A percentile compares a stretch with the other conserved stretches of the same genome.
Evolutionary conservation across 2,113 vertebrate genomes (phyloP).

Genomic region (Syrmaticus mikado): DNA sequence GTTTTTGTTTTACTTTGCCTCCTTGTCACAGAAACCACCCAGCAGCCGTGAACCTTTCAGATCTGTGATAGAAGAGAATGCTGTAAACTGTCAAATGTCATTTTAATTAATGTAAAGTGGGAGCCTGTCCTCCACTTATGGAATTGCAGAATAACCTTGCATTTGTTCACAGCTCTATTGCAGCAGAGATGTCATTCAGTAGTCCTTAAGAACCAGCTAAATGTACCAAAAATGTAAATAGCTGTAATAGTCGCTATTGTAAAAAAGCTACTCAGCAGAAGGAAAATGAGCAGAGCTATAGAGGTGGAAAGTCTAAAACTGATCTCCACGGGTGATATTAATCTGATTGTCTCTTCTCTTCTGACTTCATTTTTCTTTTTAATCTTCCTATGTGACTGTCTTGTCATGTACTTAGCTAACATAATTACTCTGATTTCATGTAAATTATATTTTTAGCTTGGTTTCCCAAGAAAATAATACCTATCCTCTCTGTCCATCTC

Average conservation of each 20-base stretch:
- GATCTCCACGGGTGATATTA: background rate
- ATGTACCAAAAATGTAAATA: background rate
- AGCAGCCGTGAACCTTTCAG: background rate
- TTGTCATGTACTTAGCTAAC: background rate
- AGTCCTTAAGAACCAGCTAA: background rate
- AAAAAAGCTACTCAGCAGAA: background rate
- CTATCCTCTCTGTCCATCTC: conserved; percentile 13
- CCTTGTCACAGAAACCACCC: background rate
- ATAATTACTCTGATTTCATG: conserved; percentile 28
- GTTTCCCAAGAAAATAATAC: conserved; percentile 19
- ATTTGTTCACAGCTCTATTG: background rate
- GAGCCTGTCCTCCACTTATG: background rate
- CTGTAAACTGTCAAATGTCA: background rate
- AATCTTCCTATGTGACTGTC: background rate
- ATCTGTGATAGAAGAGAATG: background rate
- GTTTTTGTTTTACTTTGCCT: background rate
- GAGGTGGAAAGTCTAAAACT: background rate
- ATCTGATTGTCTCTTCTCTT: background rate
- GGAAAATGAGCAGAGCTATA: background rate
- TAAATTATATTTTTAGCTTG: conserved; percentile 22
- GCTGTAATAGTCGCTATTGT: background rate
- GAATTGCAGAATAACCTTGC: background rate
- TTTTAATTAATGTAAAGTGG: background rate
- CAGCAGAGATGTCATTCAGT: background rate
- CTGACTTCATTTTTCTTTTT: conserved; percentile 19